Conservation (phyloP, 2,797 vertebrate species). For the Galago senegalensis region DNA sequence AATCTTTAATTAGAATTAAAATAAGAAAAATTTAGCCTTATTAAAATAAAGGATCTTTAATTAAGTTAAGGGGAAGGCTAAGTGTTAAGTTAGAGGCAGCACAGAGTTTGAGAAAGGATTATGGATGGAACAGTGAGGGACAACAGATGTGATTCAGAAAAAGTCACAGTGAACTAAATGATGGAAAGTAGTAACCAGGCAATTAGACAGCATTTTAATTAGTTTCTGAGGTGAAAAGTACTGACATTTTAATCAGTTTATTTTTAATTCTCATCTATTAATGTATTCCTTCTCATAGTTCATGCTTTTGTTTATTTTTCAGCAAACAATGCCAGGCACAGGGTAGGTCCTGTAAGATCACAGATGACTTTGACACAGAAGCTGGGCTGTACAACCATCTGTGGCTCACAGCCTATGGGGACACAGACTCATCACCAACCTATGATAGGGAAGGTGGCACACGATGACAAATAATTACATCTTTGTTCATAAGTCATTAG, state of each 20-base stretch:
- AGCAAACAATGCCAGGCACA: neutral
- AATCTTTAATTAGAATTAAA: constrained; percentile 63
- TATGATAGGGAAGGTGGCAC: neutral
- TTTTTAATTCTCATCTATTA: constrained; percentile 43
- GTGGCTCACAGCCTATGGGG: neutral
- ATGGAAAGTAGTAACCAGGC: constrained; percentile 6
- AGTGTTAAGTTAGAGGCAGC: constrained; percentile 41
- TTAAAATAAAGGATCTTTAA: constrained; percentile 63
- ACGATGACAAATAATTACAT: neutral
- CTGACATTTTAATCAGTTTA: constrained; percentile 33
- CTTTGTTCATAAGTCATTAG: neutral
- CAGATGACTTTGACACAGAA: neutral
- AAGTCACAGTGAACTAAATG: constrained; percentile 22
- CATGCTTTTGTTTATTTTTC: neutral
- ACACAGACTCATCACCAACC: neutral
- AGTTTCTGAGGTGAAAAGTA: constrained; percentile 17
- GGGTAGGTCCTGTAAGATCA: neutral
- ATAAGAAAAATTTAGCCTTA: constrained; percentile 43
- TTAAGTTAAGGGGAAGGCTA: constrained; percentile 49
- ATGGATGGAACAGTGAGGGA: constrained; percentile 24
- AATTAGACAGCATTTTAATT: constrained; percentile 57
- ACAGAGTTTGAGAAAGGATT: constrained; percentile 51
- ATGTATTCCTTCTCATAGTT: constrained; percentile 22
- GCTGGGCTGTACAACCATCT: neutral
- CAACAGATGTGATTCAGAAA: neutral